Evolutionary conservation across 2,113 vertebrate species (phyloP).

Genomic region (Heterocephalus glaber): DNA sequence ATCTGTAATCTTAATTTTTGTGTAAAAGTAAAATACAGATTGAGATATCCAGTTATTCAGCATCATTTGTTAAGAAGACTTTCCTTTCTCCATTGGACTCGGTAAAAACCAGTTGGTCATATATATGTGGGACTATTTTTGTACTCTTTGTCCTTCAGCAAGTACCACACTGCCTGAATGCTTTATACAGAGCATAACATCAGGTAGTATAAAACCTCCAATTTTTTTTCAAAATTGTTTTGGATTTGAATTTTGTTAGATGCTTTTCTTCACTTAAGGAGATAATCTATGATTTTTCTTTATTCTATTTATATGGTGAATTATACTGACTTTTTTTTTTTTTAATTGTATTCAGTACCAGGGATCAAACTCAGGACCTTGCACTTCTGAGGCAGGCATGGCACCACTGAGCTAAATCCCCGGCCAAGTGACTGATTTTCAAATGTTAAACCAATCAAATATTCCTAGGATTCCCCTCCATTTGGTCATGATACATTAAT

Average conservation of each 20-base stretch:
- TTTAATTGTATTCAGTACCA: too few species aligned
- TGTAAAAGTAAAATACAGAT: background rate
- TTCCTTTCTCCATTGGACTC: background rate
- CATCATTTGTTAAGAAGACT: background rate
- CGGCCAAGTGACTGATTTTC: too few species aligned
- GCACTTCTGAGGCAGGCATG: too few species aligned
- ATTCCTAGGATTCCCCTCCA: background rate
- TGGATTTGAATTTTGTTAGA: constrained; percentile 43
- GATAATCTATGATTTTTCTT: background rate
- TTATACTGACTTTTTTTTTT: background rate
- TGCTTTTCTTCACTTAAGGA: background rate
- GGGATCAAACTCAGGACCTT: too few species aligned
- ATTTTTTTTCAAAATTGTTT: background rate
- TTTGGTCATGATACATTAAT: background rate
- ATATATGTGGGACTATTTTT: background rate
- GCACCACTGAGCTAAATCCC: too few species aligned
- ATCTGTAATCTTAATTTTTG: constrained; percentile 4
- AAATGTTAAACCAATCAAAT: constrained; percentile 15
- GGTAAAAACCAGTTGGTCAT: background rate
- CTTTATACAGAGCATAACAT: background rate
- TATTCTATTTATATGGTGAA: background rate
- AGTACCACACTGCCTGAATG: background rate
- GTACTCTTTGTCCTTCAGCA: background rate
- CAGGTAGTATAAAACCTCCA: background rate
- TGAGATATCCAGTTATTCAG: background rate